phyloP scores from a whole-genome alignment of 2,113 vertebrate genomes.

The Megalops atlanticus region DNA sequence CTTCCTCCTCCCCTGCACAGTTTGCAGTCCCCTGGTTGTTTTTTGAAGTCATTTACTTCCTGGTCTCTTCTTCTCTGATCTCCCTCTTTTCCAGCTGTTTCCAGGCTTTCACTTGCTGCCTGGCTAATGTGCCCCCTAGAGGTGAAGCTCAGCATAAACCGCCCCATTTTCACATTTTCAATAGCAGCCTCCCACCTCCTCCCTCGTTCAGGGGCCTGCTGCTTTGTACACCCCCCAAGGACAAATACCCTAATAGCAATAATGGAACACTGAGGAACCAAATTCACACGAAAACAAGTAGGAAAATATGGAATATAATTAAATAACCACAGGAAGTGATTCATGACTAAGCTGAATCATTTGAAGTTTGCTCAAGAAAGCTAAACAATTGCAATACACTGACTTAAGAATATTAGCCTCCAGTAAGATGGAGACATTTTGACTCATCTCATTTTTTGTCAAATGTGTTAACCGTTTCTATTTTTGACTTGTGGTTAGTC shows the following conservation, averaged over 20 bases:
- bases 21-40: no score
- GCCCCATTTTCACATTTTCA: not conserved
- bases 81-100: slow-evolving; percentile 50
- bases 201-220: not conserved
- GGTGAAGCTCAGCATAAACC: slow-evolving; percentile 63
- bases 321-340: not conserved
- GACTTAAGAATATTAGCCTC: no score
- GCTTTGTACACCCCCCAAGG: not conserved
- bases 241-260: not conserved
- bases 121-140: slow-evolving; percentile 50
- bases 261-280: not conserved
- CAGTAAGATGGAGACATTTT: no score
- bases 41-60: not conserved
- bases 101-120: slow-evolving; percentile 75
- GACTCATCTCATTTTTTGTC: no score
- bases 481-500: no score
- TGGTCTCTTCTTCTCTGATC: not conserved
- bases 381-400: no score
- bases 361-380: no score
- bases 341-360: no score
- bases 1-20: not conserved
- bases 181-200: slow-evolving; percentile 1
- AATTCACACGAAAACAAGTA: not conserved
- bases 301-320: not conserved
- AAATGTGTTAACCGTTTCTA: no score